Evolutionary conservation across 2,113 vertebrate genomes (phyloP).

Genomic region (Cryptomyrus ogoouensis): DNA sequence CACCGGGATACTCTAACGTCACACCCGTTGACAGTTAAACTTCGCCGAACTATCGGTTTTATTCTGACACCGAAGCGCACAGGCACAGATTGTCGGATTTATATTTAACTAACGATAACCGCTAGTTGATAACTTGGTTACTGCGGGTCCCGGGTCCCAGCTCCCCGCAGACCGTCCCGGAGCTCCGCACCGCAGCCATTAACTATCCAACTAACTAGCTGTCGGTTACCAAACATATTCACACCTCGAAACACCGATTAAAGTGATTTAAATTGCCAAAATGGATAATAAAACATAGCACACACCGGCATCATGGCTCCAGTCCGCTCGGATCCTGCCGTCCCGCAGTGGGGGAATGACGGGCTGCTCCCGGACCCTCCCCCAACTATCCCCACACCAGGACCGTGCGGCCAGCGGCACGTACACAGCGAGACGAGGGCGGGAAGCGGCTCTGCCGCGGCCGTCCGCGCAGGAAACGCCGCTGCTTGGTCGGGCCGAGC

Average conservation of each 20-base stretch:
- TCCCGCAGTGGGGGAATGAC: background rate
- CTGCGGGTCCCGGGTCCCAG: background rate
- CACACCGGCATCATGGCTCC: slow-evolving; percentile 63
- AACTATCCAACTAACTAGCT: background rate
- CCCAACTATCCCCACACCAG: background rate
- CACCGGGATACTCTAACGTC: background rate
- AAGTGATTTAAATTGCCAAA: background rate
- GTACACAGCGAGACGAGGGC: background rate
- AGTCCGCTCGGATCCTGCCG: slow-evolving; percentile 1
- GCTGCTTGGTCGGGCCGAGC: slow-evolving; percentile 12
- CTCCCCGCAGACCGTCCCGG: background rate
- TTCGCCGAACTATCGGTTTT: background rate
- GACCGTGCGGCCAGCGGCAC: background rate
- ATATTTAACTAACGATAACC: background rate
- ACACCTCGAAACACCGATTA: background rate
- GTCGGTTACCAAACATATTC: background rate
- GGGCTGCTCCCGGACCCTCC: background rate
- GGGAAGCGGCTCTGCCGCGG: background rate
- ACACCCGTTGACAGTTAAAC: background rate
- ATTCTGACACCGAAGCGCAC: background rate
- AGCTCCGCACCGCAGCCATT: background rate
- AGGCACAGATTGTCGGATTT: background rate
- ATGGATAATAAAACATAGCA: background rate
- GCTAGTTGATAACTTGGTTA: background rate
- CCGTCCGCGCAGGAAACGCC: background rate